Conservation (phyloP, 2,888 invertebrate genomes). For the Petrolisthes cinctipes region DNA sequence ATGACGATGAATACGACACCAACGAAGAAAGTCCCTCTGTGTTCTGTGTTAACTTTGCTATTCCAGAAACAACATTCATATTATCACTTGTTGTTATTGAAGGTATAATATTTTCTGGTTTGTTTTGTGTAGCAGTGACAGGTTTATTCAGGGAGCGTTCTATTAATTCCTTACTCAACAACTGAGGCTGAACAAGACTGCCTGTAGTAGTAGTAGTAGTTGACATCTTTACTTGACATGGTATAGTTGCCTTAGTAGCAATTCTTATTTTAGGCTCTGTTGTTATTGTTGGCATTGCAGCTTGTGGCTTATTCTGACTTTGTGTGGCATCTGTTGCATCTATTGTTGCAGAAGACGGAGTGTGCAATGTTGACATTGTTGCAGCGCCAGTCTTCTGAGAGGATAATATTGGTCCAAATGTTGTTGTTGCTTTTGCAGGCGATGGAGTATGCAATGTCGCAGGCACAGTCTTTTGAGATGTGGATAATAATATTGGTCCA, state of each 20-base stretch:
- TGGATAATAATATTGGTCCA: neutral
- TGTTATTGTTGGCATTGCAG: too few relatives aligned
- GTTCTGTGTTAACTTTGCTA: neutral
- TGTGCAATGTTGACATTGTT: neutral
- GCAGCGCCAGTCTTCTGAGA: neutral
- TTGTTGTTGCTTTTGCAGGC: neutral
- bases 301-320: too few relatives aligned
- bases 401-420: neutral
- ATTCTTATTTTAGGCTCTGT: too few relatives aligned
- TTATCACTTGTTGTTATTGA: neutral
- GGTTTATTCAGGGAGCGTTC: too few relatives aligned
- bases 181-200: too few relatives aligned
- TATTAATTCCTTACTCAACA: too few relatives aligned
- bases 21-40: slow-evolving; percentile 51
- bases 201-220: too few relatives aligned
- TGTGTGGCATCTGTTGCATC: too few relatives aligned
- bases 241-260: too few relatives aligned
- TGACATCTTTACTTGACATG: too few relatives aligned
- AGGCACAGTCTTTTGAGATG: neutral
- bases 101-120: neutral
- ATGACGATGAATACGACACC: slow-evolving; percentile 53
- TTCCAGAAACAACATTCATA: neutral
- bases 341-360: too few relatives aligned
- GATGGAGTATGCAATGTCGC: neutral
- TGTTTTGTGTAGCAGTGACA: neutral